These are phyloP conservation scores for Cheilinus undulatus DNA, from an alignment of 2,113 vertebrate genomes.

Conservation along the genomic window DNA sequence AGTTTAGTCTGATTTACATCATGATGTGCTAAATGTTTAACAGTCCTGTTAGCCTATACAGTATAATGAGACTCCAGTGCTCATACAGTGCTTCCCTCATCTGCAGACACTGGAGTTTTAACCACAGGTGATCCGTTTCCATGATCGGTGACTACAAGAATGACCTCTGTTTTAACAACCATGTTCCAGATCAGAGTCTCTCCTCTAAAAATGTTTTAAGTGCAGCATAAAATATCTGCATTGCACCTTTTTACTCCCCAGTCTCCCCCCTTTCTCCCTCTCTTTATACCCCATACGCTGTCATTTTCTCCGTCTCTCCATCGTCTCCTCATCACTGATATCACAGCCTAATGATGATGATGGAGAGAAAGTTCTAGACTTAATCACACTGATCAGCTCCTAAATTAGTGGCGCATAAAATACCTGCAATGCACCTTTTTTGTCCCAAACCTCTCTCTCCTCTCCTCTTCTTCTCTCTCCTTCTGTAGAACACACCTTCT, in stretches of 20 bases:
- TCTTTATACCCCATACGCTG: background rate
- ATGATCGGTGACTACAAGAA: too few species aligned
- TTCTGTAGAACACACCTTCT: background rate
- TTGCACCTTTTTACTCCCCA: background rate
- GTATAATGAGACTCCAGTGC: too few species aligned
- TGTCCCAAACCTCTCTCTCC: background rate
- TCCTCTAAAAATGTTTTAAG: too few species aligned
- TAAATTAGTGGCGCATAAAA: slow-evolving; percentile 43
- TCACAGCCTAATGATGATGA: slow-evolving; percentile 3
- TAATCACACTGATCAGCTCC: slow-evolving; percentile 31
- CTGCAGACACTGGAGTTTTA: too few species aligned
- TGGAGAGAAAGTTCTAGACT: background rate
- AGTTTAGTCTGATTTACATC: too few species aligned
- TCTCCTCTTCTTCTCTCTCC: background rate
- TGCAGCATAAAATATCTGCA: slow-evolving; percentile 26
- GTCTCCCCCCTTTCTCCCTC: background rate
- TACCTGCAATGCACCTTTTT: slow-evolving; percentile 61
- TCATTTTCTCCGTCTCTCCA: background rate
- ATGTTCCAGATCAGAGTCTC: too few species aligned
- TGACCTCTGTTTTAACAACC: too few species aligned
- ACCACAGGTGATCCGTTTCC: too few species aligned
- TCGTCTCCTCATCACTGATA: background rate
- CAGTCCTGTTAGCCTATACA: too few species aligned
- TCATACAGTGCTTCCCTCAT: too few species aligned
- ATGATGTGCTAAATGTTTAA: too few species aligned